Percentiles rank a stretch among this genome's conserved stretches.
These are phyloP conservation scores for Rhingia rostrata DNA, from an alignment of 2,888 invertebrate genomes.

Conservation along the genomic window DNA sequence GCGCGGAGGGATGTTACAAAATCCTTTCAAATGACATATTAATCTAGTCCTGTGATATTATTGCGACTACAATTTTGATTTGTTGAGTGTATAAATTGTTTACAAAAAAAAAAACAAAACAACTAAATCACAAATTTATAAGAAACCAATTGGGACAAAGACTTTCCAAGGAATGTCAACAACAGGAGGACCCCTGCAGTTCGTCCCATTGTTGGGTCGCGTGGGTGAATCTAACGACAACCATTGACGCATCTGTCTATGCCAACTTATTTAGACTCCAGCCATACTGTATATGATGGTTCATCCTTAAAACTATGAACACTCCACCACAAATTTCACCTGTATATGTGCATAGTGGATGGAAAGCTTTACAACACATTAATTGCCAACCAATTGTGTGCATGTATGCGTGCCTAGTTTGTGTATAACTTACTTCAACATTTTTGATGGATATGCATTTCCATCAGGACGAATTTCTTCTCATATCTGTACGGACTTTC, in stretches of 20 bases:
- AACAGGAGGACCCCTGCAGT: background rate
- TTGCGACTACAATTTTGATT: constrained; percentile 27
- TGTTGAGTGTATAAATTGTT: background rate
- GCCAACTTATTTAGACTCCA: background rate
- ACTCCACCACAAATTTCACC: constrained; percentile 13
- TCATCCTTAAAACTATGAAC: background rate
- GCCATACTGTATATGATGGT: background rate
- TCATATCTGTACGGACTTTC: constrained; percentile 13
- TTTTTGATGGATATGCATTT: constrained; percentile 32
- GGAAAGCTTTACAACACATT: constrained; percentile 14
- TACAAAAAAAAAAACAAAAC: background rate
- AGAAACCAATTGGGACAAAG: no score
- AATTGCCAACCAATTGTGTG: constrained; percentile 26
- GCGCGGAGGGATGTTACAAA: constrained; percentile 13
- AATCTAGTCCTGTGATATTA: constrained; percentile 8
- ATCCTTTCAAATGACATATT: constrained; percentile 29
- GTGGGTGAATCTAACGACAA: no score
- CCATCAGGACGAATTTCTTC: constrained; percentile 2
- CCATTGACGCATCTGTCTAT: background rate
- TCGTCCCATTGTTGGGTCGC: no score
- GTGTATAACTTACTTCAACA: constrained; percentile 11
- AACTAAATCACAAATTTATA: no score
- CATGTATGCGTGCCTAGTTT: background rate
- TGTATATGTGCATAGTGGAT: background rate
- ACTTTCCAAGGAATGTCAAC: background rate